Conservation (phyloP, 2,797 vertebrate genomes). For the Clamator glandarius region DNA sequence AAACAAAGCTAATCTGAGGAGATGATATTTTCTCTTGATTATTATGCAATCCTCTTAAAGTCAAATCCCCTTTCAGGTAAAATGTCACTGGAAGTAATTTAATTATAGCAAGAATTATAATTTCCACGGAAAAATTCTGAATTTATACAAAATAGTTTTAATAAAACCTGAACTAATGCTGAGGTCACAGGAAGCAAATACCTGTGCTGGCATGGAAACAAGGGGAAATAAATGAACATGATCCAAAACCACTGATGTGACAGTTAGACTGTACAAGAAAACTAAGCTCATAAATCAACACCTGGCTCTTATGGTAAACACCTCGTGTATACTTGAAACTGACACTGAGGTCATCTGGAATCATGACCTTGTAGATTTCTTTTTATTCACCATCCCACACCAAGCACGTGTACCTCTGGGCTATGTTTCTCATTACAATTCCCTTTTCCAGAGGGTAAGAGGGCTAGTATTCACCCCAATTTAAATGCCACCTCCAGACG, state of each 20-base stretch:
- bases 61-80: conserved; percentile 49
- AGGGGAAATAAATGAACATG: neutral
- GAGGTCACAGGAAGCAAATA: neutral
- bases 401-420: accelerated
- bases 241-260: neutral
- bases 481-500: neutral
- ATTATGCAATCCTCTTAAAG: conserved; percentile 53
- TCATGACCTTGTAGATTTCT: neutral
- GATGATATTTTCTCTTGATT: conserved; percentile 54
- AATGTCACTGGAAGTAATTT: conserved; percentile 67
- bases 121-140: conserved; percentile 9
- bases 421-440: neutral
- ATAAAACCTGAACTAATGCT: neutral
- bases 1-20: conserved; percentile 50
- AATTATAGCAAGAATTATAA: conserved; percentile 18
- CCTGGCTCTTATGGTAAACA: neutral
- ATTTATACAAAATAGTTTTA: neutral
- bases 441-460: neutral
- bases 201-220: neutral
- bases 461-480: neutral
- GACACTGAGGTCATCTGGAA: neutral
- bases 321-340: neutral
- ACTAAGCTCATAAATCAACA: neutral
- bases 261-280: neutral
- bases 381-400: neutral